phyloP scores from a whole-genome alignment of 1,140 invertebrate genomes.

The Drosophila orena region DNA sequence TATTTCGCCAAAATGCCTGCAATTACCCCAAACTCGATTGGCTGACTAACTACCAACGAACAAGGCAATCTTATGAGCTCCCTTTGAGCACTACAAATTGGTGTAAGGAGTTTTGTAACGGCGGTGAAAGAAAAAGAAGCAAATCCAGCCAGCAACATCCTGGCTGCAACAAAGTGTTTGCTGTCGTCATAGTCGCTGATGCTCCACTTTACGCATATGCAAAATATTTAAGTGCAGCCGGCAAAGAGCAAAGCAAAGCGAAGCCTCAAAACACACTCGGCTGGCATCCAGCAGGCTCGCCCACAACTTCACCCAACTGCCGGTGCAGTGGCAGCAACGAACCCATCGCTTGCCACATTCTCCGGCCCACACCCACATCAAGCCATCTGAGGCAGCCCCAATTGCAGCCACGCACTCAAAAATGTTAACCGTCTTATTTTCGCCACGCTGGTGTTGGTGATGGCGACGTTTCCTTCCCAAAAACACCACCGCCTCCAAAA shows the following conservation, averaged over 20 bases:
- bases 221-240: conserved; percentile 80
- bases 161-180: conserved; percentile 61
- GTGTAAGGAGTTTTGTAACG: conserved; percentile 19
- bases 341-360: not conserved
- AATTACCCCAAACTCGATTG: conserved; percentile 12
- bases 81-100: conserved; percentile 34
- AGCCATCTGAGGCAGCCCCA: conserved; percentile 41
- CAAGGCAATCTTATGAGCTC: conserved; percentile 16
- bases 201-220: conserved; percentile 75
- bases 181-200: conserved; percentile 45
- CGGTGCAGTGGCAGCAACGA: not conserved
- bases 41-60: conserved; percentile 21
- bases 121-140: conserved; percentile 7
- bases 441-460: conserved; percentile 49
- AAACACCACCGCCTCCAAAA: not conserved
- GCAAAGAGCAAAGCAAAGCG: conserved; percentile 78
- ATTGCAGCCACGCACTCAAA: conserved; percentile 66
- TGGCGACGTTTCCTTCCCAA: conserved; percentile 11
- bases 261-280: conserved; percentile 59
- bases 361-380: conserved; percentile 25
- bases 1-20: not conserved
- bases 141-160: conserved; percentile 28
- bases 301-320: not conserved
- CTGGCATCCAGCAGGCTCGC: conserved; percentile 23
- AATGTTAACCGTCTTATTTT: conserved; percentile 77